These are phyloP conservation scores for Saguinus midas DNA, from an alignment of 2,113 vertebrate species.

Conservation along the genomic window DNA sequence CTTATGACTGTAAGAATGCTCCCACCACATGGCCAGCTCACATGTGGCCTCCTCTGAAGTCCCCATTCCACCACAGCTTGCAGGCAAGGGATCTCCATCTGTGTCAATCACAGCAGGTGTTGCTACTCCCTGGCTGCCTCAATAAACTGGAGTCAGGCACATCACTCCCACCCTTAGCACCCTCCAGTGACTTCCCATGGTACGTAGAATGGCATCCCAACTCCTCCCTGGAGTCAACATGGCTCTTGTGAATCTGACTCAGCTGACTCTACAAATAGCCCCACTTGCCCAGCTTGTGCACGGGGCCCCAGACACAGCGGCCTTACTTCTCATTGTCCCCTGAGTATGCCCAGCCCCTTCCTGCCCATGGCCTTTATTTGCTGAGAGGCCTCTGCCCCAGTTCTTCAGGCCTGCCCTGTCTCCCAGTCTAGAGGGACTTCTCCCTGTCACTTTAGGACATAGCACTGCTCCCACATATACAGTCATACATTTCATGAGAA, in stretches of 20 bases:
- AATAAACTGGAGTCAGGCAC: no score
- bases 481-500: background rate
- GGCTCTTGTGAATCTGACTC: background rate
- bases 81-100: background rate
- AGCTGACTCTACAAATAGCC: background rate
- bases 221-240: background rate
- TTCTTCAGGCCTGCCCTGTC: background rate
- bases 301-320: background rate
- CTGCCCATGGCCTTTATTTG: background rate
- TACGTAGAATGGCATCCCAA: background rate
- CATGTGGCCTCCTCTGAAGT: background rate
- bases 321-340: background rate
- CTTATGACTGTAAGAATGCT: no score
- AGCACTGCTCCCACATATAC: accelerated
- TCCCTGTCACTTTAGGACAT: accelerated
- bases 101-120: accelerated
- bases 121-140: accelerated
- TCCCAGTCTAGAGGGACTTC: background rate
- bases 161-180: no score
- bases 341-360: background rate
- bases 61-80: background rate
- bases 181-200: no score
- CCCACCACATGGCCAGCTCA: background rate
- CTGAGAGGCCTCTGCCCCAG: background rate
- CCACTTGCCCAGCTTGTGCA: background rate